Evolutionary conservation across 2,113 vertebrate species (phyloP).

Genomic region (Physeter macrocephalus): DNA sequence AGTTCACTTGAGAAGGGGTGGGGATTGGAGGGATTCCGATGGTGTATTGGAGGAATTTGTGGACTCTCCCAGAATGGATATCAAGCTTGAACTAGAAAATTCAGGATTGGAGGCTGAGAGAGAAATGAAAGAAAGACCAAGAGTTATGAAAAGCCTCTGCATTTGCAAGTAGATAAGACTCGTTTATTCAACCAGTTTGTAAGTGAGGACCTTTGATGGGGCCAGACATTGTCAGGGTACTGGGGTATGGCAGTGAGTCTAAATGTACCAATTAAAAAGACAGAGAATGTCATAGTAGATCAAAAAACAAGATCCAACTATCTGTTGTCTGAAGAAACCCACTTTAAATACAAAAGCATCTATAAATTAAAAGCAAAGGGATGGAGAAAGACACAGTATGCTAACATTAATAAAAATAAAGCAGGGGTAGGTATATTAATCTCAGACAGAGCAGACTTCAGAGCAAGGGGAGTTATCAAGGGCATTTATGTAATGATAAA

Average conservation of each 20-base stretch:
- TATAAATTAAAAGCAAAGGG: background rate
- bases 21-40: background rate
- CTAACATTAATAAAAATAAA: background rate
- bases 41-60: background rate
- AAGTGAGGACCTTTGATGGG: background rate
- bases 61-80: background rate
- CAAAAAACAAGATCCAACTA: background rate
- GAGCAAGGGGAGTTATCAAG: background rate
- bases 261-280: background rate
- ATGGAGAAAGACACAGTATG: background rate
- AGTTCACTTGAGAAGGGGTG: background rate
- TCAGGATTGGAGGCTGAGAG: background rate
- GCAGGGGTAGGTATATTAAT: background rate
- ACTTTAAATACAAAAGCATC: background rate
- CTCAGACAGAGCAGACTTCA: background rate
- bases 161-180: background rate
- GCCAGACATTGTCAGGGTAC: no score
- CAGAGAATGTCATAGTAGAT: background rate
- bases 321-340: background rate
- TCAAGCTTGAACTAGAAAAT: background rate
- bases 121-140: background rate
- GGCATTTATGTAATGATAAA: background rate
- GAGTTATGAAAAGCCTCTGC: background rate
- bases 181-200: background rate
- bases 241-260: background rate